Evolutionary conservation across 2,797 vertebrate genomes (phyloP).

Genomic region (Betta splendens): DNA sequence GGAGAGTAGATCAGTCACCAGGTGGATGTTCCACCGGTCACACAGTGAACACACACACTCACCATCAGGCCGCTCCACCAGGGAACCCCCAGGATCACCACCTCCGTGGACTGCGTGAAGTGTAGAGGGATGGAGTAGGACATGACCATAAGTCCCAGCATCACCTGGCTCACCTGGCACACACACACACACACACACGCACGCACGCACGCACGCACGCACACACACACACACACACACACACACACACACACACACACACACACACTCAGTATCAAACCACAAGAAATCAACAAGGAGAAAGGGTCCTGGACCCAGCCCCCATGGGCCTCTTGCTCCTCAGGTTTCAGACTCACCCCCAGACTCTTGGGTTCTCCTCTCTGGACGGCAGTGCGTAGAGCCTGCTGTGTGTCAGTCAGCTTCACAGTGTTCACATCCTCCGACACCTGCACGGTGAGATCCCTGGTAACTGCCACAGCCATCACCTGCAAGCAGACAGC

Average conservation of each 20-base stretch:
- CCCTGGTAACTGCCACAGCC: constrained; percentile 73
- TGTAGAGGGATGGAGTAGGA: constrained; percentile 78
- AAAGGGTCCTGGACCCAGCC: too few species aligned
- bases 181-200: too few species aligned
- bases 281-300: too few species aligned
- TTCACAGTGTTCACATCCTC: constrained; percentile 64
- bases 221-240: too few species aligned
- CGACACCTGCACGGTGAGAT: constrained; percentile 72
- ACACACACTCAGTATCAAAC: too few species aligned
- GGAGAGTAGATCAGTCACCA: neutral
- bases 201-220: too few species aligned
- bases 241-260: too few species aligned
- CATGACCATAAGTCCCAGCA: constrained; percentile 78
- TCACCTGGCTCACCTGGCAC: constrained; percentile 77
- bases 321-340: too few species aligned
- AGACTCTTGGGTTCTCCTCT: constrained; percentile 77
- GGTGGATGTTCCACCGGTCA: neutral
- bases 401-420: constrained; percentile 61
- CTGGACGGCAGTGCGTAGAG: constrained; percentile 55
- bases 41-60: constrained; percentile 36
- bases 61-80: constrained; percentile 80
- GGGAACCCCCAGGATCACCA: constrained; percentile 71
- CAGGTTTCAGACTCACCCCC: constrained; percentile 70
- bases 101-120: constrained; percentile 59
- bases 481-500: too few species aligned